Evolutionary conservation across 2,797 vertebrate species (phyloP).

Genomic region (Danio jaintianensis): DNA sequence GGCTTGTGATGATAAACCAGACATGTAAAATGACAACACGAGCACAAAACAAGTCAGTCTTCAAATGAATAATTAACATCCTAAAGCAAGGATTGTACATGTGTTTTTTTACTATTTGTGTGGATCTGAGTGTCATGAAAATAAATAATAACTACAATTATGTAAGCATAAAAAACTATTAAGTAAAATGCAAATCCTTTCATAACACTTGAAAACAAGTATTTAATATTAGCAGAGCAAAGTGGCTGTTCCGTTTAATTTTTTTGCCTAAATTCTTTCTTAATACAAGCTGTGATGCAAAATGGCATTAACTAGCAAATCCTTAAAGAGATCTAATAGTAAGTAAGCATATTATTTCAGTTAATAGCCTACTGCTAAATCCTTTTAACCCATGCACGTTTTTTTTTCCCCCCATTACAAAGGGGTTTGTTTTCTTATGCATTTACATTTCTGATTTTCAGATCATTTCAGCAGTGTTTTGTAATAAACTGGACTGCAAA

Average conservation of each 20-base stretch:
- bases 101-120: background rate
- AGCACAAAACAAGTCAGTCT: background rate
- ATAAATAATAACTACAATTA: background rate
- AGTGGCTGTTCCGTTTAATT: background rate
- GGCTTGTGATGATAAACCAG: background rate
- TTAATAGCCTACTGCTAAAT: background rate
- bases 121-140: background rate
- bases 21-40: constrained; percentile 14
- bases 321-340: constrained; percentile 55
- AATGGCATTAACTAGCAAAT: constrained; percentile 35
- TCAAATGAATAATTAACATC: constrained; percentile 28
- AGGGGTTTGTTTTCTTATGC: background rate
- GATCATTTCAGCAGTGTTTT: too few species aligned
- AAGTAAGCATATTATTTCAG: constrained; percentile 65
- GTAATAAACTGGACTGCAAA: background rate
- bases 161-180: too few species aligned
- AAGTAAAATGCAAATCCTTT: background rate
- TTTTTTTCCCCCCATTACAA: background rate
- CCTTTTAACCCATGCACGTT: background rate
- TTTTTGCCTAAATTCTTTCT: constrained; percentile 49
- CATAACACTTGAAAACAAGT: background rate
- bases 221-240: background rate
- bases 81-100: constrained; percentile 25
- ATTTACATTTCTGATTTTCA: background rate
- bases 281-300: constrained; percentile 36